Conservation (phyloP, 37 sponge, comb jelly and placozoan species). For the Oscarella lobularis region DNA sequence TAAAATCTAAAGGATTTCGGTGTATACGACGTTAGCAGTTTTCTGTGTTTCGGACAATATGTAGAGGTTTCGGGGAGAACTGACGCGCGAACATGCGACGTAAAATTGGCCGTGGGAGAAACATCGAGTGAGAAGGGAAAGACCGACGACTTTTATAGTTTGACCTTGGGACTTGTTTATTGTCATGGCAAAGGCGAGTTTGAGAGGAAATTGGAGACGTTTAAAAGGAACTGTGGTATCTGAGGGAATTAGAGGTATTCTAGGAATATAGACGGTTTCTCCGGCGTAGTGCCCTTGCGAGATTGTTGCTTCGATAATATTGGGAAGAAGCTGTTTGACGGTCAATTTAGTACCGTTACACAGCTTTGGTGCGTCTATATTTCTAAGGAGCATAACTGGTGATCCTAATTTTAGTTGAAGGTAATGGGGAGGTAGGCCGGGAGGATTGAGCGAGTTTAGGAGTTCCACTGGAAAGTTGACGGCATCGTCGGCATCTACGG, state of each 20-base stretch:
- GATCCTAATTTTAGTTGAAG: slow-evolving; percentile 11
- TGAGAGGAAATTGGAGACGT: slow-evolving; percentile 21
- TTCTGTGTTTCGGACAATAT: no score
- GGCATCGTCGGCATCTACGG: not conserved
- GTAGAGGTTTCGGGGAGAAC: no score
- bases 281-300: not conserved
- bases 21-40: no score
- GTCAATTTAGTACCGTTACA: no score
- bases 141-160: slow-evolving; percentile 8
- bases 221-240: slow-evolving; percentile 20
- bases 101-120: slow-evolving; percentile 14
- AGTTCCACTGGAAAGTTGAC: slow-evolving; percentile 3
- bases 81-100: not conserved
- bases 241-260: slow-evolving; percentile 22
- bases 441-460: slow-evolving; percentile 18
- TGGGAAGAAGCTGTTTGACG: not conserved
- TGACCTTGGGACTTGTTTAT: slow-evolving; percentile 33
- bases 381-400: no score
- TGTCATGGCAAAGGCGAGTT: slow-evolving; percentile 12
- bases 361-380: not conserved
- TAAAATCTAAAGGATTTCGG: no score
- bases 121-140: slow-evolving; percentile 5
- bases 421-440: slow-evolving; percentile 18
- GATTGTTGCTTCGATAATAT: slow-evolving; percentile 12
- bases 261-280: not conserved